Percentiles rank a stretch among this genome's conserved stretches.
phyloP scores from a whole-genome alignment of 2,113 vertebrate species.

The Caranx melampygus region DNA sequence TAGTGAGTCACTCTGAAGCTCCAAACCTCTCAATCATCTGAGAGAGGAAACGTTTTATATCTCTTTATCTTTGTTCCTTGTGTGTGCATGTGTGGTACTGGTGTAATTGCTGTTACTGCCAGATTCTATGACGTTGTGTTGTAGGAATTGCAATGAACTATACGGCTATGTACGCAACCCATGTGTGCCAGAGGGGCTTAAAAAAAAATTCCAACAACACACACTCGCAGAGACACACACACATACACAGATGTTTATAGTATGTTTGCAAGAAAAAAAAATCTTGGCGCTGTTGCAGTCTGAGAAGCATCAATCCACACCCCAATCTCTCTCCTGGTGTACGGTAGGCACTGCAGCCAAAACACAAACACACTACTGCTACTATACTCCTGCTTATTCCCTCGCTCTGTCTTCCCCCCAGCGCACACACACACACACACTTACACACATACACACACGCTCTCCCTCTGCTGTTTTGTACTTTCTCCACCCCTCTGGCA shows the following conservation, averaged over 20 bases:
- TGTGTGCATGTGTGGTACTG: conserved; percentile 64
- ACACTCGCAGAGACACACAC: conserved; percentile 11
- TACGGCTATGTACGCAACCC: conserved; percentile 56
- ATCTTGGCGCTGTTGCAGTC: conserved; percentile 61
- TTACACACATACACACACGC: conserved; percentile 30
- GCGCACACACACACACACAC: conserved; percentile 31
- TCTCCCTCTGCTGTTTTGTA: conserved; percentile 74
- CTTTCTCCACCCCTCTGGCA: conserved; percentile 82
- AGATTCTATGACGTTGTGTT: conserved; percentile 69
- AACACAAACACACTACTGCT: conserved; percentile 88
- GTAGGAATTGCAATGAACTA: conserved; percentile 73
- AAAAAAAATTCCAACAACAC: conserved; percentile 46
- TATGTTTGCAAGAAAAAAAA: conserved; percentile 67
- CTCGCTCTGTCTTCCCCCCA: conserved; percentile 45
- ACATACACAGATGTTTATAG: conserved; percentile 57
- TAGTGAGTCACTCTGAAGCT: conserved; percentile 44
- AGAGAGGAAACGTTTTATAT: conserved; percentile 66
- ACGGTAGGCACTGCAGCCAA: conserved; percentile 81
- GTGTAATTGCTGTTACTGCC: conserved; percentile 53
- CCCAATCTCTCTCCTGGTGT: conserved; percentile 82
- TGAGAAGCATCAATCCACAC: conserved; percentile 78
- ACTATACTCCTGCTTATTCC: conserved; percentile 82
- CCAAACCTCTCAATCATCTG: conserved; percentile 54
- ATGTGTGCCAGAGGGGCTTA: conserved; percentile 52
- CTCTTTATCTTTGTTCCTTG: conserved; percentile 55